These are phyloP conservation scores for Chalcis sispes DNA, from an alignment of 2,888 invertebrate species.

Conservation along the genomic window DNA sequence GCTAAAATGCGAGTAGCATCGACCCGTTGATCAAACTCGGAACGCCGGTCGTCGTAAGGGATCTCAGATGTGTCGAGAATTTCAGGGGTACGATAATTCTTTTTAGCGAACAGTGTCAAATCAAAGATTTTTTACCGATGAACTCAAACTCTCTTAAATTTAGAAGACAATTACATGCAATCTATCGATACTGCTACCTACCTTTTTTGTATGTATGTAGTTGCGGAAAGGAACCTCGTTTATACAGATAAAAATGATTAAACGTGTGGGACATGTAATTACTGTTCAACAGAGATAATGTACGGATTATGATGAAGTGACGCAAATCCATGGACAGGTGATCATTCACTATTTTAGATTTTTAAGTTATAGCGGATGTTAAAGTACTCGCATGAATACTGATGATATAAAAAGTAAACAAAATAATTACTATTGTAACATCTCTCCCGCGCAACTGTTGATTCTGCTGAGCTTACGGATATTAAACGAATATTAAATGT, in stretches of 20 bases:
- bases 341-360: conserved; percentile 62
- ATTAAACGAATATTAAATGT: conserved; percentile 71
- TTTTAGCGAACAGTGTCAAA: conserved; percentile 58
- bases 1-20: conserved; percentile 40
- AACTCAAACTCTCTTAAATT: conserved; percentile 32
- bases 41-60: conserved; percentile 17
- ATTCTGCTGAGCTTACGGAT: conserved; percentile 71
- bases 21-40: conserved; percentile 17
- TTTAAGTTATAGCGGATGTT: conserved; percentile 63
- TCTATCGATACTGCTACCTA: conserved; percentile 52
- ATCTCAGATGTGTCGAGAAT: conserved; percentile 27
- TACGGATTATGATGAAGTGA: conserved; percentile 59
- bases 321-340: conserved; percentile 60
- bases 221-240: conserved; percentile 40
- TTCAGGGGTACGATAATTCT: conserved; percentile 36
- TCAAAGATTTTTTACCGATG: conserved; percentile 59
- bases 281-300: conserved; percentile 61
- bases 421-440: conserved; percentile 59
- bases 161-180: conserved; percentile 46
- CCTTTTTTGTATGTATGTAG: conserved; percentile 48
- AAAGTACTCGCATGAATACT: conserved; percentile 57
- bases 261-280: conserved; percentile 58
- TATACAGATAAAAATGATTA: conserved; percentile 22
- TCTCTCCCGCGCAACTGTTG: conserved; percentile 69
- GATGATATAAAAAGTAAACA: conserved; percentile 26